Conservation (phyloP, 2,797 vertebrate genomes). For the Myoxocephalus aenaeus region DNA sequence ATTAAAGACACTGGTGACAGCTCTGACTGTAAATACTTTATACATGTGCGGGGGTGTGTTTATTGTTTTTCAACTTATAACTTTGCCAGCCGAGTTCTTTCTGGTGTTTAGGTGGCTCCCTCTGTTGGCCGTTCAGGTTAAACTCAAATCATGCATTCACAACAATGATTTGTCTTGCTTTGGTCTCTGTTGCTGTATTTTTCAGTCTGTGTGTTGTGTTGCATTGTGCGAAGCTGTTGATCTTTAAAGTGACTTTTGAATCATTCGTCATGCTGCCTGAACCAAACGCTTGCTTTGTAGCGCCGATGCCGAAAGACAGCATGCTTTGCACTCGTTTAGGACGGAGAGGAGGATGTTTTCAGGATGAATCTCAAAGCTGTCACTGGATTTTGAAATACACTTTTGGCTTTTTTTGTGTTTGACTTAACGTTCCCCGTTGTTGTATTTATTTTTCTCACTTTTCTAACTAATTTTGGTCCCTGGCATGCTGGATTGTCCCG, state of each 20-base stretch:
- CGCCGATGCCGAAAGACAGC: constrained; percentile 27
- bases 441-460: constrained; percentile 37
- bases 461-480: constrained; percentile 46
- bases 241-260: constrained; percentile 24
- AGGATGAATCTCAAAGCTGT: constrained; percentile 35
- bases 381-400: constrained; percentile 25
- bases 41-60: constrained; percentile 36
- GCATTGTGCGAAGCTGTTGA: constrained; percentile 33
- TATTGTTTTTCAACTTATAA: constrained; percentile 21
- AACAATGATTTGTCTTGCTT: constrained; percentile 64
- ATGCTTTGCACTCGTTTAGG: constrained; percentile 43
- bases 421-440: constrained; percentile 31
- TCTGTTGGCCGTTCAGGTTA: constrained; percentile 63
- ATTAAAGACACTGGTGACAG: constrained; percentile 5
- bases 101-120: constrained; percentile 72
- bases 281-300: constrained; percentile 49
- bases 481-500: constrained; percentile 54
- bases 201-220: constrained; percentile 20
- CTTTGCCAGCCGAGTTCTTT: constrained; percentile 30
- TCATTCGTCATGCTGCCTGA: constrained; percentile 28
- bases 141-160: constrained; percentile 62
- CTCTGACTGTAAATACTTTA: constrained; percentile 72
- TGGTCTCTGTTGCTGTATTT: constrained; percentile 36
- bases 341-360: constrained; percentile 14
- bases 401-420: constrained; percentile 41